Evolutionary conservation across 2,113 vertebrate species (phyloP).

Genomic region (Atlantisia rogersi): DNA sequence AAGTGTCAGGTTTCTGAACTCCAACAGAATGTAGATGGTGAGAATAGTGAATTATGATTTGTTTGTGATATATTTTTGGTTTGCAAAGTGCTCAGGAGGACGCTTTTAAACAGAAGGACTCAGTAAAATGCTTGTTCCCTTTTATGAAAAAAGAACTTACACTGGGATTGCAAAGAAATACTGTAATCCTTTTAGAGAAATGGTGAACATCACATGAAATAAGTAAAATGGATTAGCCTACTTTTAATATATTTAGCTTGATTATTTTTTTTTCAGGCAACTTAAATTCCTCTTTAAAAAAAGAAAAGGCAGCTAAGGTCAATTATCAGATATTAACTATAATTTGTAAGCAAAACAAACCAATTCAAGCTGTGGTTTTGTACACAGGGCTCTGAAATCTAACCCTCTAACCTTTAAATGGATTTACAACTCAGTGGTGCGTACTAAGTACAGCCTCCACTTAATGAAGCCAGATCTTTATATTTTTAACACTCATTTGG

Average conservation of each 20-base stretch:
- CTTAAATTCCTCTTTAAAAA: background rate
- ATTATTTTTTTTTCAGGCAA: background rate
- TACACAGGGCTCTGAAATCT: conserved; percentile 48
- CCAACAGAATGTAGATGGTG: background rate
- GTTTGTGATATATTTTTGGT: background rate
- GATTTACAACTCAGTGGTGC: conserved; percentile 71
- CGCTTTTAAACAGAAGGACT: background rate
- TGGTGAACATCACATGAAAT: background rate
- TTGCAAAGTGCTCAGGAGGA: background rate
- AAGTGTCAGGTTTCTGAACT: background rate
- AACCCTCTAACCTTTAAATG: conserved; percentile 74
- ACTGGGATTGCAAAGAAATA: background rate
- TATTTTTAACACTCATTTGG: conserved; percentile 89
- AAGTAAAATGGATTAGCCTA: background rate
- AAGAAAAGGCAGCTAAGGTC: background rate
- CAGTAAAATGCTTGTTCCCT: background rate
- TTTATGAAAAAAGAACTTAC: background rate
- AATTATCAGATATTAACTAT: conserved; percentile 43
- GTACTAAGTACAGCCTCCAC: conserved; percentile 75
- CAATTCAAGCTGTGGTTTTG: conserved; percentile 47
- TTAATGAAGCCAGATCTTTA: conserved; percentile 87
- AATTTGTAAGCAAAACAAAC: conserved; percentile 31
- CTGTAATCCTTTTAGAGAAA: background rate
- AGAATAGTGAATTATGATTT: background rate
- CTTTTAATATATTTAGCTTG: background rate